Conservation (phyloP, 2,113 vertebrate species). For the Cyphomyrus discorhynchus region DNA sequence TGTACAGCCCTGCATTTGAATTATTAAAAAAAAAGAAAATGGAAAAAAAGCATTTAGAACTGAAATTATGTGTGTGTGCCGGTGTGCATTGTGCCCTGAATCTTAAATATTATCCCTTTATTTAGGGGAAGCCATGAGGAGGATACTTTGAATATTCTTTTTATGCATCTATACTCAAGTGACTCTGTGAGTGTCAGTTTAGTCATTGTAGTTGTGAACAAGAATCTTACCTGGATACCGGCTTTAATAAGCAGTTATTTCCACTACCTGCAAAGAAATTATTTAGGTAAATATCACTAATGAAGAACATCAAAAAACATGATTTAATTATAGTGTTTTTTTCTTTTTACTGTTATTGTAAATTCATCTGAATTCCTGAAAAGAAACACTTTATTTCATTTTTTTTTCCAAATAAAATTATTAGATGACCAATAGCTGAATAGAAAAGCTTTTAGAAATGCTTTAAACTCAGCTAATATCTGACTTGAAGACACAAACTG, state of each 20-base stretch:
- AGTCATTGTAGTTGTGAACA: not conserved
- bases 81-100: conserved; percentile 43
- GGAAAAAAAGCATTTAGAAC: not conserved
- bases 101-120: conserved; percentile 40
- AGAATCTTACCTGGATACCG: not conserved
- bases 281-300: not conserved
- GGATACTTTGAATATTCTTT: conserved; percentile 13
- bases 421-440: conserved; percentile 18
- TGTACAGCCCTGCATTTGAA: conserved; percentile 59
- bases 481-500: conserved; percentile 39
- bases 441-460: conserved; percentile 61
- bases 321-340: not conserved
- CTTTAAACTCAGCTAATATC: conserved; percentile 65
- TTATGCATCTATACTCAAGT: conserved; percentile 24
- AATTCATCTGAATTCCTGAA: not conserved
- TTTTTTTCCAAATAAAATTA: conserved; percentile 10
- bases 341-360: not conserved
- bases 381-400: not conserved
- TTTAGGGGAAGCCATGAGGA: conserved; percentile 24
- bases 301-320: not conserved
- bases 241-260: not conserved
- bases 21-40: conserved; percentile 41
- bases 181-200: not conserved
- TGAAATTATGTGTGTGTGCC: not conserved
- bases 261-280: not conserved